Percentiles rank a stretch among this genome's conserved stretches.
These are phyloP conservation scores for Monochamus saltuarius DNA, from an alignment of 1,140 invertebrate species.

Conservation along the genomic window DNA sequence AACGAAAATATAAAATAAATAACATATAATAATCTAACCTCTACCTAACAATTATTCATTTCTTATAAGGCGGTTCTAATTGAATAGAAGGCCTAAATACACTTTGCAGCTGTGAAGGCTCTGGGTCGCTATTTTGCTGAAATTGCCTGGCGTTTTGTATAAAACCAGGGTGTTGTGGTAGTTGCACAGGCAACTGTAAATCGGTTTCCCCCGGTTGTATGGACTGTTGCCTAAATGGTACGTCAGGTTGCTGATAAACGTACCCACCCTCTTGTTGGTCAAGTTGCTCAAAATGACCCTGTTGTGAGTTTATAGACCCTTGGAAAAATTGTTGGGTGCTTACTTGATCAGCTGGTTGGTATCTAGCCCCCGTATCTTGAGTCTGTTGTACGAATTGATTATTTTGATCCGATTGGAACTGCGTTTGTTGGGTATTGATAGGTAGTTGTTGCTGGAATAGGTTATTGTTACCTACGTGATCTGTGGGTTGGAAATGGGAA, in stretches of 20 bases:
- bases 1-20: neutral
- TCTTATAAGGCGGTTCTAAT: slow-evolving; percentile 37
- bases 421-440: neutral
- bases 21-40: too few relatives aligned
- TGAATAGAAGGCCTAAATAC: slow-evolving; percentile 33
- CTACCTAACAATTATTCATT: slow-evolving; percentile 5
- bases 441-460: slow-evolving; percentile 2
- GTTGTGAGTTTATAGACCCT: neutral
- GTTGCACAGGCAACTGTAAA: slow-evolving; percentile 40
- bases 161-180: slow-evolving; percentile 37
- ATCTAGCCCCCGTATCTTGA: neutral
- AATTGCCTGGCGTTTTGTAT: slow-evolving; percentile 1
- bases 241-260: slow-evolving; percentile 8
- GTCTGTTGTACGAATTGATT: neutral
- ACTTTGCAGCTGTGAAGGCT: slow-evolving; percentile 11
- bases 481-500: neutral
- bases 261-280: slow-evolving; percentile 4
- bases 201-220: slow-evolving; percentile 43
- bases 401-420: slow-evolving; percentile 1
- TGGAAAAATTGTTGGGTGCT: slow-evolving; percentile 14
- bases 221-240: neutral
- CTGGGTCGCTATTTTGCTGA: slow-evolving; percentile 14
- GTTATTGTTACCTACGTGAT: neutral
- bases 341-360: slow-evolving; percentile 10
- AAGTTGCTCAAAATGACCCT: neutral